phyloP scores from a whole-genome alignment of 2,888 invertebrate genomes.

The Brenthis hecate region DNA sequence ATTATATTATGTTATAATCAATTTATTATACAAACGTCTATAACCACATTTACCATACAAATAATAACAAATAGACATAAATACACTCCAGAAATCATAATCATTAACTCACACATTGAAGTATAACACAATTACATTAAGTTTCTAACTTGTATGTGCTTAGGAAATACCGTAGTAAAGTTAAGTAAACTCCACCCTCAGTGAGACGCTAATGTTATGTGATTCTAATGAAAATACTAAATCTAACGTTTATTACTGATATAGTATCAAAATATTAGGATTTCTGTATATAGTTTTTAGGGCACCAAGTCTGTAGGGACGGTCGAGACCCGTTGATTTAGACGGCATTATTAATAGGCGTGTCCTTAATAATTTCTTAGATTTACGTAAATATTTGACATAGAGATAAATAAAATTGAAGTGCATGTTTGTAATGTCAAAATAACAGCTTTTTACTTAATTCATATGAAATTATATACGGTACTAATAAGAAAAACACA shows the following conservation, averaged over 20 bases:
- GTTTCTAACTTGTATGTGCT: constrained; percentile 34
- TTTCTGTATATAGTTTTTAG: no score
- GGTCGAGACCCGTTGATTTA: no score
- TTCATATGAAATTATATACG: no score
- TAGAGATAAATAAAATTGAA: no score
- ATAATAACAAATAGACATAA: constrained; percentile 18
- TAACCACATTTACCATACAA: not conserved
- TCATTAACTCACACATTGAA: constrained; percentile 35
- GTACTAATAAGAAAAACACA: no score
- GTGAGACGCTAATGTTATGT: constrained; percentile 26
- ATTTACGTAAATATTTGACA: no score
- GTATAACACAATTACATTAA: constrained; percentile 36
- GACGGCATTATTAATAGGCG: no score
- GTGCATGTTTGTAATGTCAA: no score
- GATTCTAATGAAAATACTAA: constrained; percentile 27
- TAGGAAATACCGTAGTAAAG: constrained; percentile 32
- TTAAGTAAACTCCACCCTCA: constrained; percentile 28
- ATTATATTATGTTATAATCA: not conserved
- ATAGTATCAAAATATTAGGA: not conserved
- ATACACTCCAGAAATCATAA: constrained; percentile 20
- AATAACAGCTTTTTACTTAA: no score
- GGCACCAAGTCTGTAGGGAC: no score
- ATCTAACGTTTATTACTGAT: constrained; percentile 4
- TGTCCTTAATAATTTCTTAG: no score
- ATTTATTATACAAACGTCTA: not conserved